These are phyloP conservation scores for Drosophila serrata DNA, from an alignment of 1,140 invertebrate species.

Conservation along the genomic window DNA sequence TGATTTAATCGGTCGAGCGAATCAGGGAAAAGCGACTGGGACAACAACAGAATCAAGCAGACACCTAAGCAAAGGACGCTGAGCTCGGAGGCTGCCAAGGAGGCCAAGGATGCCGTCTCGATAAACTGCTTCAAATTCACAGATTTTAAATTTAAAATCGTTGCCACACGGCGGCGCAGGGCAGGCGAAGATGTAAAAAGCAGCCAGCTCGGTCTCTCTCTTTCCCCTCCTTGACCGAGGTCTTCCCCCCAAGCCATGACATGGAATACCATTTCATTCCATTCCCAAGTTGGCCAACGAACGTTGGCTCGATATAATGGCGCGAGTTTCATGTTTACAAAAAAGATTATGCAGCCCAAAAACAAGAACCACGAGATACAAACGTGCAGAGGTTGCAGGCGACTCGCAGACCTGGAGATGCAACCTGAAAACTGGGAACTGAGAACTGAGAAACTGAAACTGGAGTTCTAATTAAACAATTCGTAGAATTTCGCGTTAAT, in stretches of 20 bases:
- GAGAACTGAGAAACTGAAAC: constrained; percentile 36
- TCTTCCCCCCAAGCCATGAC: constrained; percentile 9
- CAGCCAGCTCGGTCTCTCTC: constrained; percentile 2
- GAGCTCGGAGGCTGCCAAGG: constrained; percentile 12
- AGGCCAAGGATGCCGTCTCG: constrained; percentile 43
- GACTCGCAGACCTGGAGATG: constrained; percentile 18
- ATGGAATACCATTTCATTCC: constrained; percentile 23
- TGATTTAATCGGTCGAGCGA: constrained; percentile 79
- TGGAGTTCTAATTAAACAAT: constrained; percentile 85
- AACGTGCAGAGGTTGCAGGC: constrained; percentile 62
- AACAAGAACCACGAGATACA: constrained; percentile 40
- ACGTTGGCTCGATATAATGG: constrained; percentile 76
- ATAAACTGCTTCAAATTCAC: constrained; percentile 84
- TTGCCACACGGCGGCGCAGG: constrained; percentile 64
- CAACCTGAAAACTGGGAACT: constrained; percentile 37
- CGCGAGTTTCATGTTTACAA: constrained; percentile 85
- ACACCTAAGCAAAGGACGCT: constrained; percentile 69
- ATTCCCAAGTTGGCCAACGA: constrained; percentile 27
- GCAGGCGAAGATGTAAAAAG: constrained; percentile 62
- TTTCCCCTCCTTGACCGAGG: constrained; percentile 3
- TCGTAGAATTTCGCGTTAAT: constrained; percentile 85
- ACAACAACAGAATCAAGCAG: constrained; percentile 47
- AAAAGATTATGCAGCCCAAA: constrained; percentile 77
- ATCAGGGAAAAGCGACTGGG: constrained; percentile 56
- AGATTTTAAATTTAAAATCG: constrained; percentile 84